phyloP scores from a whole-genome alignment of 53 echinoderm and acorn worm genomes.

The Actinopyga echinites region DNA sequence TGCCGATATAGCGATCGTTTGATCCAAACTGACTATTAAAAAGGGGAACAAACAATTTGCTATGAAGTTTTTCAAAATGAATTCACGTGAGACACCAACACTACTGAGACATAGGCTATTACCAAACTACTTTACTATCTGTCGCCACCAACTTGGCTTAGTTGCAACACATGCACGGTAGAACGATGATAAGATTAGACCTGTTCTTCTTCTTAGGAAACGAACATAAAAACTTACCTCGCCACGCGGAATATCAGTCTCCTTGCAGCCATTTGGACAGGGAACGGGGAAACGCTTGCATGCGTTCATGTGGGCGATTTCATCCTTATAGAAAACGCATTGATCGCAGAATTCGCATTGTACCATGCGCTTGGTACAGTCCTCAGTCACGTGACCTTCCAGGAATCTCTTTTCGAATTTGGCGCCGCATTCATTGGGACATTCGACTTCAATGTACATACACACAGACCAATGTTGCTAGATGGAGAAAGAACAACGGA shows the following conservation, averaged over 20 bases:
- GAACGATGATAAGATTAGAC: too few relatives aligned
- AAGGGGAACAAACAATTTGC: too few relatives aligned
- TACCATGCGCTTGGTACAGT: constrained; percentile 90
- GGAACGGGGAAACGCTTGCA: constrained; percentile 90
- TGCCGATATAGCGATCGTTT: too few relatives aligned
- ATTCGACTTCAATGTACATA: constrained; percentile 82
- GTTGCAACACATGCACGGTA: too few relatives aligned
- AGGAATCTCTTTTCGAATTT: constrained; percentile 94
- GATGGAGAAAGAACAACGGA: not conserved
- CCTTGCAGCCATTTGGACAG: constrained; percentile 93
- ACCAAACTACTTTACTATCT: too few relatives aligned
- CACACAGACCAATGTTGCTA: constrained; percentile 64
- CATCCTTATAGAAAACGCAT: constrained; percentile 92
- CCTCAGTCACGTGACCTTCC: constrained; percentile 77
- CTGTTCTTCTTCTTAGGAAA: too few relatives aligned
- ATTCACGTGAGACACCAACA: too few relatives aligned
- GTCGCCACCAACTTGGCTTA: too few relatives aligned
- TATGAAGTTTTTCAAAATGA: too few relatives aligned
- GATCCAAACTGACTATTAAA: too few relatives aligned
- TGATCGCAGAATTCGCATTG: constrained; percentile 90
- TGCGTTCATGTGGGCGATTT: constrained; percentile 95
- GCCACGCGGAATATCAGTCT: constrained; percentile 82
- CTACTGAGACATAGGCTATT: too few relatives aligned
- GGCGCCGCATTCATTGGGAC: constrained; percentile 92
- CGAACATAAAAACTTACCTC: constrained; percentile 57